Percentiles rank a stretch among this genome's conserved stretches.
phyloP scores from a whole-genome alignment of 1,140 invertebrate genomes.

The Aphis craccivora region DNA sequence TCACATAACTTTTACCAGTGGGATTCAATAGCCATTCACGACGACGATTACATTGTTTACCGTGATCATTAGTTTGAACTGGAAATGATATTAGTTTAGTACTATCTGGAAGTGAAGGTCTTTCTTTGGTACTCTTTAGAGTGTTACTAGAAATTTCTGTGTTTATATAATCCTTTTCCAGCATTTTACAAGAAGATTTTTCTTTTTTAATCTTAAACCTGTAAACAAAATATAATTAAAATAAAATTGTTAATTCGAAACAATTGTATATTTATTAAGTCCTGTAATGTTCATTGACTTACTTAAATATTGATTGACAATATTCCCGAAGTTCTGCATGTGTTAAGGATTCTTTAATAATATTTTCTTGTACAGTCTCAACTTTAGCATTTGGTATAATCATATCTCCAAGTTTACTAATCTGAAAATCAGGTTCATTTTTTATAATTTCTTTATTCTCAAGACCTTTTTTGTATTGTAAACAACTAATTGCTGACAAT shows the following conservation, averaged over 20 bases:
- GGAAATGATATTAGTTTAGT: constrained; percentile 90
- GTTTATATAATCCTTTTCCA: constrained; percentile 70
- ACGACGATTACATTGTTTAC: constrained; percentile 50
- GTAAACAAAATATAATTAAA: neutral
- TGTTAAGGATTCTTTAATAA: constrained; percentile 80
- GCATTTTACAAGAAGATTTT: constrained; percentile 86
- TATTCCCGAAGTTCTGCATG: constrained; percentile 81
- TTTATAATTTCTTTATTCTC: constrained; percentile 64
- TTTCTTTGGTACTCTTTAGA: constrained; percentile 75
- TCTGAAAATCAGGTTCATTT: neutral
- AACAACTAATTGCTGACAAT: constrained; percentile 90
- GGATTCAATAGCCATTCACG: constrained; percentile 93
- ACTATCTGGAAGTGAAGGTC: constrained; percentile 83
- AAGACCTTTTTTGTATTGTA: constrained; percentile 85
- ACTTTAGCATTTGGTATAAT: constrained; percentile 76
- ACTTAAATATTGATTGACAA: constrained; percentile 85
- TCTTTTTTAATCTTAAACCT: constrained; percentile 46
- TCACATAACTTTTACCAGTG: constrained; percentile 91
- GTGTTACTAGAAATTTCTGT: constrained; percentile 64
- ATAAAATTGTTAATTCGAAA: neutral
- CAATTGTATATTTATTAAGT: neutral
- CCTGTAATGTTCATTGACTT: neutral
- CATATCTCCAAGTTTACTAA: constrained; percentile 57
- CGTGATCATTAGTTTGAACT: constrained; percentile 32
- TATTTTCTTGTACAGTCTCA: constrained; percentile 84